Base-by-base conservation (phyloP, 2,888 invertebrate genomes). In the Galerucella calmariensis region DNA sequence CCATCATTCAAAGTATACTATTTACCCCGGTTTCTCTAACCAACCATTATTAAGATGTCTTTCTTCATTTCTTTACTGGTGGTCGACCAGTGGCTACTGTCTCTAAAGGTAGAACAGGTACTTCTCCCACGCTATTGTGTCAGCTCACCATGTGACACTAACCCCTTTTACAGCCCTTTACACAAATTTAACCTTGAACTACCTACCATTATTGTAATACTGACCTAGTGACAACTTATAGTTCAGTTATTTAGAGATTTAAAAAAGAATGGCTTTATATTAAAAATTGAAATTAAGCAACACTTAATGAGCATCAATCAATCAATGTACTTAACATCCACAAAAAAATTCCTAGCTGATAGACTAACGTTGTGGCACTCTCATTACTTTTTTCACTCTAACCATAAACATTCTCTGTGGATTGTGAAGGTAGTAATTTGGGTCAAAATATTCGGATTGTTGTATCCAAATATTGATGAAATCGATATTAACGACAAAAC, bases 101-200 rank as follows among this genome's bases (percentile, higher is more conserved):
- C 51, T 48, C 48, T 58, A 48, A 46, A 66, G 71, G 71, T 58
- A 48, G 5, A 35, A 79, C 80, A 80, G 80, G 79, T 80, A 81
- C 79, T 72, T 77, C 82, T 80, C 82, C 81, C 79, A 80, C 82
- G 78, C 81, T 68, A 75, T 80, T 79, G 77, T 80, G 74, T 76
- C 74, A 70, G 73, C 73, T 73, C 77, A 72, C 75, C 70, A 73
- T 73, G 77, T 75, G 79, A 79, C 75, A 78, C 66, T 74, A 80
- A 77, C 80, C 79, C 35, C 78, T 79, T 79, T 77, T 65, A 74
- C 41, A 35, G 59, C 69, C 68, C 70, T 56, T 35, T 56, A 53
- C 58, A 67, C 35, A 58, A 69, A 69, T 72, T 69, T 59, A 61
- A 44, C 46, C 74, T 56, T 61, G 68, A 63, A 46, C 63, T 46